A percentile compares a stretch with the other conserved stretches of the same genome.
phyloP scores from a whole-genome alignment of 2,888 invertebrate species.

The Cryptosula pallasiana region DNA sequence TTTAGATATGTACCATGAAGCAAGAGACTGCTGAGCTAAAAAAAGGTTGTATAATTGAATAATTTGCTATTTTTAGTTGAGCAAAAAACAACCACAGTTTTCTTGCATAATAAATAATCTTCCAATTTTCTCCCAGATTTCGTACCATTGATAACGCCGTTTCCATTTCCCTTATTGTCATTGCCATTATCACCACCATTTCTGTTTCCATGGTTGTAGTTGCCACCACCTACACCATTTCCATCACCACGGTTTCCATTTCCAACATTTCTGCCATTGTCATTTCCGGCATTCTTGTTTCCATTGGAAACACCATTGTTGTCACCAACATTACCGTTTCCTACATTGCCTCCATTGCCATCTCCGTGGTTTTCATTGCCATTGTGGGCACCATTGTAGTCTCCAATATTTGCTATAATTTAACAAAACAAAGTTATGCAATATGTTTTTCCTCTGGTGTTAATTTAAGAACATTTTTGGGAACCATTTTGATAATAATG shows the following conservation, averaged over 20 bases:
- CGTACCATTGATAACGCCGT: slow-evolving; percentile 13
- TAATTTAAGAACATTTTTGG: background rate
- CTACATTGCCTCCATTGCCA: background rate
- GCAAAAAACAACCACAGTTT: too few relatives aligned
- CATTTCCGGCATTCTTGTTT: background rate
- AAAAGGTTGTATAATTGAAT: too few relatives aligned
- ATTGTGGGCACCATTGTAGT: background rate
- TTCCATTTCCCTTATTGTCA: background rate
- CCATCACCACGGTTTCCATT: background rate
- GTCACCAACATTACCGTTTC: background rate
- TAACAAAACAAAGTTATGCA: too few relatives aligned
- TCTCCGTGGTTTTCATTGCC: slow-evolving; percentile 1
- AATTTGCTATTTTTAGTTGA: too few relatives aligned
- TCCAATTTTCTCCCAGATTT: too few relatives aligned
- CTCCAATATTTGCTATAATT: slow-evolving; percentile 3
- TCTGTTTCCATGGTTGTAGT: background rate
- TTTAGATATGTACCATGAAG: too few relatives aligned
- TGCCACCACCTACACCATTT: slow-evolving; percentile 7
- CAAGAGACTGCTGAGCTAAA: too few relatives aligned
- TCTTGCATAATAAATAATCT: too few relatives aligned
- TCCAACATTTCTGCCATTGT: background rate
- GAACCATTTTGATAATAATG: too few relatives aligned
- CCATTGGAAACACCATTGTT: background rate
- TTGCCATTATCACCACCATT: slow-evolving; percentile 11
- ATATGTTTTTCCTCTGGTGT: background rate